Evolutionary conservation across 2,888 invertebrate genomes (phyloP), one percentile per base, ranked within the genome.

Genomic region (Papilio gigon): DNA sequence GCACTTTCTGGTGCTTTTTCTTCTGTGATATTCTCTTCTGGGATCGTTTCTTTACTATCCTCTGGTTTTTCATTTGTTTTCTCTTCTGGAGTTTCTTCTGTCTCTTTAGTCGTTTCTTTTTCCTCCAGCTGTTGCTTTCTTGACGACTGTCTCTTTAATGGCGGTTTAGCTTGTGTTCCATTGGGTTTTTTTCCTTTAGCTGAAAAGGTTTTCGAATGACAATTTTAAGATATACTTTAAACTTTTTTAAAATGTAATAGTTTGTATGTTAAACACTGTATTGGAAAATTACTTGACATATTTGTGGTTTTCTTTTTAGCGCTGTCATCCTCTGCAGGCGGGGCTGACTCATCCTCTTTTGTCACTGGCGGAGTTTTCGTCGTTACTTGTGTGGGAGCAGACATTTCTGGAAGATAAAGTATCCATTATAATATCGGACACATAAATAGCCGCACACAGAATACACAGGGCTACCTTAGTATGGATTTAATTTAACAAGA

Each of bases 281-380:
- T 6, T 40, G 4, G n/a, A 17, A 63, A 35, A 44, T 17, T 76
- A 88, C 90, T 85, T 73, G 84, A 75, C 0, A 83, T 75, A 0
- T 71, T 56, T 58, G 83, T 75, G 0, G 71, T 53, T 60, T 85
- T 89, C 73, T 87, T 88, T 72, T 87, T 88, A 20, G 73, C 66
- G 1, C 72, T 70, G 0, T 81, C 80, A 0, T 78, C 81, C 0
- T 76, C 75, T 0, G 64, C 61, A 0, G 20, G 22, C 12, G 47
- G 47, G 1, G 47, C 12, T 47, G 73, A 44, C 1, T 81, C 81
- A 0, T 80, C 80, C 0, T 85, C 81, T 44, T 87, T 89, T 0
- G 85, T 88, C 0, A 84, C 82, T 0, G 86, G 86, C 0, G 90
- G 83, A 0, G 86, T 50, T 35, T 79, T 82, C 89, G 89, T 89